Evolutionary conservation across 2,888 invertebrate genomes (phyloP).

Genomic region (Eupithecia subumbrata): DNA sequence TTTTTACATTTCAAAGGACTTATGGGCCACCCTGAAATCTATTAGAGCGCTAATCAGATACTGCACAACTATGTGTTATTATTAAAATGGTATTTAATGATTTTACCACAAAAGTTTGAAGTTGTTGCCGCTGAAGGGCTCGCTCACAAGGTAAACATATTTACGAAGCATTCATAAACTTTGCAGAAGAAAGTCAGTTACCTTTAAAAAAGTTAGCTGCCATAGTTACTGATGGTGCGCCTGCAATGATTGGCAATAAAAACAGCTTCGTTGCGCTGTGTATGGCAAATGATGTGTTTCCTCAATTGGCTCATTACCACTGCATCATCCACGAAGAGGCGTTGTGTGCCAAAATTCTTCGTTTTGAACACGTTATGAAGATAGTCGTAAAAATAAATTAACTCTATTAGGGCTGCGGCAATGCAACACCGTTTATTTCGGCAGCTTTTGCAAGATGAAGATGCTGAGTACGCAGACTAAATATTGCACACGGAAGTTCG

Average conservation of each 20-base stretch:
- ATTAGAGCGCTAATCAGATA: too few relatives aligned
- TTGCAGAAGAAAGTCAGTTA: not conserved
- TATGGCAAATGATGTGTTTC: slow-evolving; percentile 2
- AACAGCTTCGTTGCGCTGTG: not conserved
- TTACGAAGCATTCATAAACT: not conserved
- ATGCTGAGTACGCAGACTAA: not conserved
- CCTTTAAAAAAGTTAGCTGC: not conserved
- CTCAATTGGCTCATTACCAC: not conserved
- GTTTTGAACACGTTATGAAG: not conserved
- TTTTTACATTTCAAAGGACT: too few relatives aligned
- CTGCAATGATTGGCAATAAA: slow-evolving; percentile 3
- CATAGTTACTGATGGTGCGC: not conserved
- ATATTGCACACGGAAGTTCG: not conserved
- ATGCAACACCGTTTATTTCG: not conserved
- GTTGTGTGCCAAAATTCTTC: not conserved
- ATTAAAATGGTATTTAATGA: slow-evolving; percentile 8
- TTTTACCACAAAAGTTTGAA: not conserved
- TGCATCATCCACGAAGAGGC: not conserved
- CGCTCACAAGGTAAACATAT: not conserved
- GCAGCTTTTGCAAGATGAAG: not conserved
- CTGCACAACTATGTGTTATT: not conserved
- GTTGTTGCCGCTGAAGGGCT: not conserved
- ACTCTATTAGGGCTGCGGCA: not conserved
- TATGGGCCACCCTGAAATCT: too few relatives aligned
- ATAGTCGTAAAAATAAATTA: not conserved